These are phyloP conservation scores for Lepidonotus clava DNA, from an alignment of 2,888 invertebrate genomes.

Conservation along the genomic window DNA sequence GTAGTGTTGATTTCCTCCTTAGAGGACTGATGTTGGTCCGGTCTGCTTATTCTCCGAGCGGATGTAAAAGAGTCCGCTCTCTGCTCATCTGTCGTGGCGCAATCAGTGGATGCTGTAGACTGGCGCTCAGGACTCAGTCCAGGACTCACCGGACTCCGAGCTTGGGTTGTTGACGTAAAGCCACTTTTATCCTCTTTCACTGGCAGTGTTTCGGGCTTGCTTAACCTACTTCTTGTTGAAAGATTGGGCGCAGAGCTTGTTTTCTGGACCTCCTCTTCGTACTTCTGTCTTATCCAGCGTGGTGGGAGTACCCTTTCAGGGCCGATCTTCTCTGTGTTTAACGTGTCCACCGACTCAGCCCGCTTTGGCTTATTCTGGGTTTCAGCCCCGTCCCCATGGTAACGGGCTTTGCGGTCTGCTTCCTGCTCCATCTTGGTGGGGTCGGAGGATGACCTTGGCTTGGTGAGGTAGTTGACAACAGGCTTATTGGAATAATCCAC, in stretches of 20 bases:
- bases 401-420: slow-evolving; percentile 23
- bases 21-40: no score
- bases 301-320: slow-evolving; percentile 40
- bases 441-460: slow-evolving; percentile 29
- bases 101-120: no score
- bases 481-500: slow-evolving; percentile 28
- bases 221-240: neutral
- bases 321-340: neutral
- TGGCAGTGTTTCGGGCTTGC: slow-evolving; percentile 20
- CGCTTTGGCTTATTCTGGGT: neutral
- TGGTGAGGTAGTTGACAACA: slow-evolving; percentile 39
- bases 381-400: slow-evolving; percentile 32
- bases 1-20: no score
- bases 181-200: neutral
- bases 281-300: slow-evolving; percentile 40
- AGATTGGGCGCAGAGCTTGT: neutral
- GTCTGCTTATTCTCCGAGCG: no score
- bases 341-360: slow-evolving; percentile 49
- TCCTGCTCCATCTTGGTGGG: slow-evolving; percentile 53
- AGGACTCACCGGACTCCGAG: neutral
- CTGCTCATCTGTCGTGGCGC: no score
- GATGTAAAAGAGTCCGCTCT: no score
- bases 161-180: neutral
- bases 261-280: slow-evolving; percentile 46
- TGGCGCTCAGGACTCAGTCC: neutral